Percentiles rank a stretch among this genome's conserved stretches.
These are phyloP conservation scores for Seladonia tumulorum DNA, from an alignment of 2,888 invertebrate genomes.

Conservation along the genomic window DNA sequence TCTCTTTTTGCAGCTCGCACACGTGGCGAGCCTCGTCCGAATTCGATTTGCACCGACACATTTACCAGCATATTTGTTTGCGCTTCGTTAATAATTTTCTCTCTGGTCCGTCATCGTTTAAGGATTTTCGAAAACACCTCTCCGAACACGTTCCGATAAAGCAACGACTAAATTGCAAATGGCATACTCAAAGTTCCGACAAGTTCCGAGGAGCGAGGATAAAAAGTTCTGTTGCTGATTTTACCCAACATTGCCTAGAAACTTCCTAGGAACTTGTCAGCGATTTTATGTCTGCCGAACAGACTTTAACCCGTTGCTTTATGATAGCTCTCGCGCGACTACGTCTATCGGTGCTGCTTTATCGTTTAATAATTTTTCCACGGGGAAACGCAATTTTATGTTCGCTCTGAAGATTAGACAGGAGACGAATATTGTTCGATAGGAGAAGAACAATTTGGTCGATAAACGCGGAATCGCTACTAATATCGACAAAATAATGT, in stretches of 20 bases:
- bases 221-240: background rate
- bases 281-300: background rate
- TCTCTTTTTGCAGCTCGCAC: constrained; percentile 52
- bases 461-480: too few species aligned
- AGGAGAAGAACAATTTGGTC: background rate
- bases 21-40: constrained; percentile 28
- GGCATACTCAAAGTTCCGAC: background rate
- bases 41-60: background rate
- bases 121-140: background rate
- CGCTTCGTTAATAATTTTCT: too few species aligned
- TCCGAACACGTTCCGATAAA: background rate
- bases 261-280: background rate
- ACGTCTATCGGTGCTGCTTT: background rate
- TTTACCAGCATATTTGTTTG: too few species aligned
- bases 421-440: too few species aligned
- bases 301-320: background rate
- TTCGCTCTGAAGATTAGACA: background rate
- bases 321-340: background rate
- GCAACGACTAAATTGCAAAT: background rate
- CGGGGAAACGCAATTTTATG: background rate
- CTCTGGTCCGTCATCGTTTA: background rate
- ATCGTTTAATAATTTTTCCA: background rate
- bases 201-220: background rate
- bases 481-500: too few species aligned
- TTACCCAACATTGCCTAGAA: background rate